Evolutionary conservation across 2,888 invertebrate genomes (phyloP), one percentile per base, ranked within the genome.

Genomic region (Leucozona laternaria): DNA sequence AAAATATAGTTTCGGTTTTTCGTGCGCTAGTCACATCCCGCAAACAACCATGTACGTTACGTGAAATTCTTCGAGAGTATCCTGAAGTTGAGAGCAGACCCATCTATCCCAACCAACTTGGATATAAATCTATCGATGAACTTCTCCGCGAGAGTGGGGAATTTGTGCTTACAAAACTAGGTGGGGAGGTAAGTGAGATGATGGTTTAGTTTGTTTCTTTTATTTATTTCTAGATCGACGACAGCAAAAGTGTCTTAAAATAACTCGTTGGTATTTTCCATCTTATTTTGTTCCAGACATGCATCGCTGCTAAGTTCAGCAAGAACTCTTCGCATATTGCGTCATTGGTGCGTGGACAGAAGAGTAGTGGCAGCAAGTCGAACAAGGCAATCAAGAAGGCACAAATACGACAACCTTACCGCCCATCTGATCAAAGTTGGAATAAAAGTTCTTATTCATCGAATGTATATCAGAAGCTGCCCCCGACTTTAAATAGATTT

Each of bases 81-180:
- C 92, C 91, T 68, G 94, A 94, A 88, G 91, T 96, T 31, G 94
- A 95, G 90, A 95, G 95, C 31, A 94, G 94, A 90, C 92, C 92
- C 88, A 94, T 96, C 89, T 96, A 96, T 7, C 96, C 92, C 89
- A 92, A 91, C 79, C 93, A 93, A 88, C 92, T 95, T 75, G 96
- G 96, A 6, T 96, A 93, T 91, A 89, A 92, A 48, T 92, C 92
- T 10, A 91, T 96, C 10, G 94, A 95, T 80, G 94, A 94, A 45
- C 93, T 96, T 84, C 92, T 96, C 43, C 93, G 93, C 86, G 93
- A 94, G 20, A 94, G 95, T 13, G 94, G 94, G 34, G 93, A 95
- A 89, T 94, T 93, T 89, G 92, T 94, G 10, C 92, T 92, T n/a
- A 93, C 93, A 88, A 90, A 90, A 22, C 93, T 90, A 11, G 91